Evolutionary conservation across 2,888 invertebrate genomes (phyloP).

Genomic region (Tetranychus truncatus): DNA sequence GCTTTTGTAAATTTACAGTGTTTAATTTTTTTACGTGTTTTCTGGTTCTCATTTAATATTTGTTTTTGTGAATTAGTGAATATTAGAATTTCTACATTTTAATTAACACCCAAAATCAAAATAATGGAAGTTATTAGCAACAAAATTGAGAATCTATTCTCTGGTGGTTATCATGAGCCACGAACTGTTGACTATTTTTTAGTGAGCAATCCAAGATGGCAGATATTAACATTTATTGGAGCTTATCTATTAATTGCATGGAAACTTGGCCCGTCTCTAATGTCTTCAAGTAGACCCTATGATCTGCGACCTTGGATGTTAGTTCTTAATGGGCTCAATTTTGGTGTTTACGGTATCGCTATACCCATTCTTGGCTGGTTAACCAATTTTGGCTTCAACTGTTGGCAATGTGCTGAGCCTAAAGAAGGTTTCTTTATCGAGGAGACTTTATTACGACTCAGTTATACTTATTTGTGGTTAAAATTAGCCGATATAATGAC

Average conservation of each 20-base stretch:
- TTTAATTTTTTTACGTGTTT: too few relatives aligned
- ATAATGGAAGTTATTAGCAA: not conserved
- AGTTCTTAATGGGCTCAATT: not conserved
- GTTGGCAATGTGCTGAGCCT: conserved; percentile 1
- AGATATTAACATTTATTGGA: not conserved
- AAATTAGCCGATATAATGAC: conserved; percentile 2
- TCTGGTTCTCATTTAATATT: too few relatives aligned
- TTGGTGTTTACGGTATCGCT: conserved; percentile 3
- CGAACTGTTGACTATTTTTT: not conserved
- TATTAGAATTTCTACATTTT: too few relatives aligned
- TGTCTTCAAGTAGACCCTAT: not conserved
- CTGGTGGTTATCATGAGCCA: not conserved
- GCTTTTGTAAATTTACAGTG: too few relatives aligned
- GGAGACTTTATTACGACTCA: not conserved
- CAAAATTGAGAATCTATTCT: not conserved
- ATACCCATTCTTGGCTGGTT: not conserved
- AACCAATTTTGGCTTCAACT: not conserved
- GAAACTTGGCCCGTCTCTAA: not conserved
- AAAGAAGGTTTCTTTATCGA: not conserved
- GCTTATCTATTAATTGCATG: not conserved
- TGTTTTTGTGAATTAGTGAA: too few relatives aligned
- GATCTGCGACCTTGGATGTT: conserved; percentile 3
- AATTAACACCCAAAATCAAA: not conserved
- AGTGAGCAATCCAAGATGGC: not conserved
- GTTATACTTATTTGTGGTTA: conserved; percentile 7